Base-by-base conservation (phyloP, 2,888 invertebrate species). In the Cistogaster globosa region DNA sequence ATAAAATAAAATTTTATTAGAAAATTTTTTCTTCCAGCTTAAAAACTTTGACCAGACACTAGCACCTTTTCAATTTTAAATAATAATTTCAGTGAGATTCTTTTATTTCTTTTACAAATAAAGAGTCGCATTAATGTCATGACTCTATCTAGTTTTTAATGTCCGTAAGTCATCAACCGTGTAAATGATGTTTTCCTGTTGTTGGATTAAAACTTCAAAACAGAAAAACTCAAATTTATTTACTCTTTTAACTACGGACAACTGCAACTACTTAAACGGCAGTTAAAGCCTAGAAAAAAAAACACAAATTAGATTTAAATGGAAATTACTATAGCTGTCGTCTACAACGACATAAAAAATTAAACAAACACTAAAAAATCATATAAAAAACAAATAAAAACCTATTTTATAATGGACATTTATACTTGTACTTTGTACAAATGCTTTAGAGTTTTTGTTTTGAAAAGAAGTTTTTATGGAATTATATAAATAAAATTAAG, bases 161-260 rank as follows among this genome's bases (percentile, higher is more conserved):
- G 69, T 58, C 45, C 60, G 32, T 45, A 71, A 79, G 80, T 77
- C 84, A 68, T 72, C 68, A 71, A 16, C 45, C 62, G 77, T 77
- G 62, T 77, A 57, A 80, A 84, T 84, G 71, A 68, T 69, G 77
- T 77, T 72, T 84, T 81, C 81, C 81, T 77, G 84, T 65, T 63
- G 67, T 67, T 65, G 42, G 22, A 67, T 32, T 68, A 65, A 48
- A 71, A 63, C 26, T 48, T 32, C 7, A 42, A 55, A 74, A 36
- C 7, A 68, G n/a, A 81, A 68, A 75, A 68, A 51, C 20, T 74
- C 9, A 78, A 84, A 20, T 76, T 71, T 48, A 80, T 51, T 26
- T 26, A 80, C 71, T 72, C 71, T 63, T 71, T 51, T 71, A 42
- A 53, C 22, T 32, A 67, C 48, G n/a, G n/a, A 22, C 32, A 16